Evolutionary conservation across 2,113 vertebrate species (phyloP).

Genomic region (Neopipo cinnamomea): DNA sequence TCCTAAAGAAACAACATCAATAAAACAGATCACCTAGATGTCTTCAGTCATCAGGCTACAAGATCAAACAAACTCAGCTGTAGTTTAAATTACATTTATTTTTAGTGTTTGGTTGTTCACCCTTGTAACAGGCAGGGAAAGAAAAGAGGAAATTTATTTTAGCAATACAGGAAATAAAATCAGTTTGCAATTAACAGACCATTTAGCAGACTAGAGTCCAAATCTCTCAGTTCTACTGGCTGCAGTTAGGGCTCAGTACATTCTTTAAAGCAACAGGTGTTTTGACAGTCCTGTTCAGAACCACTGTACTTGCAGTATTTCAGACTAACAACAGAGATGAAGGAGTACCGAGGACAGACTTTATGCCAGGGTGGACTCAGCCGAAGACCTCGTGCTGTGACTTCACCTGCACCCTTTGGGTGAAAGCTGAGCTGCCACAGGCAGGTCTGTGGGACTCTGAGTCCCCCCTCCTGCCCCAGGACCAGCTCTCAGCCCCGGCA

Average conservation of each 20-base stretch:
- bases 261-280: not conserved
- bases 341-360: not conserved
- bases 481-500: not conserved
- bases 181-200: not conserved
- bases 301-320: not conserved
- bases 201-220: not conserved
- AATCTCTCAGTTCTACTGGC: not conserved
- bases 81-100: not conserved
- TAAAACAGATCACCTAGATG: not conserved
- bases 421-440: not conserved
- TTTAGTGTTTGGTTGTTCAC: not conserved
- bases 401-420: not conserved
- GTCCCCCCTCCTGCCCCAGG: not conserved
- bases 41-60: not conserved
- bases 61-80: not conserved
- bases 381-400: not conserved
- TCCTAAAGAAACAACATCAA: not conserved
- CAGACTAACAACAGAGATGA: not conserved
- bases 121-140: not conserved
- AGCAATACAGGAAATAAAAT: not conserved
- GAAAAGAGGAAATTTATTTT: not conserved
- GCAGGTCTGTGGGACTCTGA: accelerated
- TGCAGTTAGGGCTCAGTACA: not conserved
- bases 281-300: not conserved
- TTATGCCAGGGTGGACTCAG: not conserved